These are phyloP conservation scores for Silurus lanzhouensis DNA, from an alignment of 2,797 vertebrate genomes.

Conservation along the genomic window DNA sequence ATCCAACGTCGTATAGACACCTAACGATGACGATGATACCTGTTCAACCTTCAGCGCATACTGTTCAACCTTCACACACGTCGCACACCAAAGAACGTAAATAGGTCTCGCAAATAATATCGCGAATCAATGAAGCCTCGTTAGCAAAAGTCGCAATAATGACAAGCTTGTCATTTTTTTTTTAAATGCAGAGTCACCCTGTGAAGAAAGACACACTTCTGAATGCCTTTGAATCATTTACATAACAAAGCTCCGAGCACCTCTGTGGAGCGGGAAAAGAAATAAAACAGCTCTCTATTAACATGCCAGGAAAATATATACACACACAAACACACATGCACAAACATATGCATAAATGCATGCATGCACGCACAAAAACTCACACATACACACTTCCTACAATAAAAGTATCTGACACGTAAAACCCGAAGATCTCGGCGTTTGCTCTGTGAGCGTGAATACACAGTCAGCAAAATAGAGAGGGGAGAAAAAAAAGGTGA, in stretches of 20 bases:
- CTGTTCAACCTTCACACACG: slow-evolving; percentile 51
- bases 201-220: slow-evolving; percentile 94
- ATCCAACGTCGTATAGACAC: slow-evolving; percentile 59
- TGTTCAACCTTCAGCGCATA: slow-evolving; percentile 22
- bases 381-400: slow-evolving; percentile 41
- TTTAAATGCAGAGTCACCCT: slow-evolving; percentile 83
- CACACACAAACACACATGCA: slow-evolving; percentile 18
- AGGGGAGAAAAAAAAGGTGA: not conserved
- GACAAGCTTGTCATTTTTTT: slow-evolving; percentile 90
- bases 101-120: slow-evolving; percentile 23
- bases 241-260: slow-evolving; percentile 98
- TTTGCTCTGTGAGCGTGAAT: slow-evolving; percentile 72
- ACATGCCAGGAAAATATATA: slow-evolving; percentile 46
- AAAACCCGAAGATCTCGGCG: slow-evolving; percentile 89
- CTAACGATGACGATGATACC: slow-evolving; percentile 78
- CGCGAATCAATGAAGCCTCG: slow-evolving; percentile 78
- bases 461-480: slow-evolving; percentile 90
- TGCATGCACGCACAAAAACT: not conserved
- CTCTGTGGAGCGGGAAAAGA: slow-evolving; percentile 84
- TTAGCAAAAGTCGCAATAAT: slow-evolving; percentile 93
- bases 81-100: not conserved
- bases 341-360: slow-evolving; percentile 42
- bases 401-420: slow-evolving; percentile 91
- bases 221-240: slow-evolving; percentile 95
- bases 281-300: slow-evolving; percentile 81